Percentiles rank a stretch among this genome's conserved stretches.
phyloP scores from a whole-genome alignment of 1,140 invertebrate species.

The Popillia japonica region DNA sequence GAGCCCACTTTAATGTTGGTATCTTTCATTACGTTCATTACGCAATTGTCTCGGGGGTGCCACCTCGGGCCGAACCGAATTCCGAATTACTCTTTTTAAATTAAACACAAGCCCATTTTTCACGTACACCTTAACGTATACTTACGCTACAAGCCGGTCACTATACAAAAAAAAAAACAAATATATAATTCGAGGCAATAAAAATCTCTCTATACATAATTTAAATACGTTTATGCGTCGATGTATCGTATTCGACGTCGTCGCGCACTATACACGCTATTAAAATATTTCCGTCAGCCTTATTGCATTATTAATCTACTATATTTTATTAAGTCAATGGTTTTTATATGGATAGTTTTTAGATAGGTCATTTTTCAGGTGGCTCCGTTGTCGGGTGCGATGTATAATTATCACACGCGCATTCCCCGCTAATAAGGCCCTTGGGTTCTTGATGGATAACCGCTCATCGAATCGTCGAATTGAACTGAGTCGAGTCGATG shows the following conservation, averaged over 20 bases:
- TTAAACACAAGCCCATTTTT: not conserved
- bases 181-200: constrained; percentile 1
- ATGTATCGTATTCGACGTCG: not conserved
- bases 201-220: not conserved
- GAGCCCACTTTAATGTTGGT: not conserved
- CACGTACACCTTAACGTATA: not conserved
- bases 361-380: constrained; percentile 39
- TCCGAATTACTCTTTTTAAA: no score
- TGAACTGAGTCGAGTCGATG: not conserved
- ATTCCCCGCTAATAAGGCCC: constrained; percentile 51
- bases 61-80: no score
- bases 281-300: constrained; percentile 7
- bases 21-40: constrained; percentile 5
- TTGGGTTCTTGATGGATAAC: constrained; percentile 47
- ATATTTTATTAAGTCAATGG: constrained; percentile 37
- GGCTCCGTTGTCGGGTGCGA: constrained; percentile 41
- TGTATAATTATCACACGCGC: constrained; percentile 51
- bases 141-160: not conserved
- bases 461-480: not conserved
- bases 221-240: constrained; percentile 10
- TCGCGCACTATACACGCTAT: not conserved
- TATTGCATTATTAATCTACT: constrained; percentile 34
- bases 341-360: constrained; percentile 27
- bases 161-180: constrained; percentile 17
- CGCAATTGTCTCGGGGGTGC: not conserved